Evolutionary conservation across 2,113 vertebrate genomes (phyloP).

Genomic region (Xiphorhynchus elegans): DNA sequence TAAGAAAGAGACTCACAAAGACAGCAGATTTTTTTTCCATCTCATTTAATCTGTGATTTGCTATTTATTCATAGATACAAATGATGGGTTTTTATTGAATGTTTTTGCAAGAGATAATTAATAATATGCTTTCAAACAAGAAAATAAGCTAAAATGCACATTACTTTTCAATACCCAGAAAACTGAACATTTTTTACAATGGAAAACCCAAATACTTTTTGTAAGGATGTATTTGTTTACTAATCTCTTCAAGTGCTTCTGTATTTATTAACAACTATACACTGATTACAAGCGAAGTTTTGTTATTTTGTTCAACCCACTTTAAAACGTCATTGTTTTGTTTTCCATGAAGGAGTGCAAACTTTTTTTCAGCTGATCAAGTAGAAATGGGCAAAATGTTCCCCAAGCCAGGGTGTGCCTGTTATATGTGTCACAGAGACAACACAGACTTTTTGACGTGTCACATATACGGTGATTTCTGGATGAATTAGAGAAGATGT

Average conservation of each 20-base stretch:
- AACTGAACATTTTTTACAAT: constrained; percentile 24
- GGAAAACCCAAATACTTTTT: constrained; percentile 37
- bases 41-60: constrained; percentile 57
- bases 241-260: constrained; percentile 34
- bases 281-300: neutral
- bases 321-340: neutral
- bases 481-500: neutral
- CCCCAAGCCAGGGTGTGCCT: accelerated
- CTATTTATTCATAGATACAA: constrained; percentile 47
- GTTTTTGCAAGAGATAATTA: constrained; percentile 63
- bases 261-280: neutral
- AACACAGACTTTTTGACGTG: neutral
- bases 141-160: constrained; percentile 58
- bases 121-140: constrained; percentile 52
- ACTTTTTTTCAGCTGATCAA: neutral
- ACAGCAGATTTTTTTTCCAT: constrained; percentile 46
- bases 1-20: constrained; percentile 50
- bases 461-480: neutral
- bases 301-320: neutral
- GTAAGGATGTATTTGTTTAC: constrained; percentile 43
- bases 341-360: neutral
- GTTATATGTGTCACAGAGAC: neutral
- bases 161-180: constrained; percentile 30
- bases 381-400: neutral
- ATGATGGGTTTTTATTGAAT: constrained; percentile 31